Conservation (phyloP, 2,797 vertebrate genomes). For the Hippopotamyrus pictus region DNA sequence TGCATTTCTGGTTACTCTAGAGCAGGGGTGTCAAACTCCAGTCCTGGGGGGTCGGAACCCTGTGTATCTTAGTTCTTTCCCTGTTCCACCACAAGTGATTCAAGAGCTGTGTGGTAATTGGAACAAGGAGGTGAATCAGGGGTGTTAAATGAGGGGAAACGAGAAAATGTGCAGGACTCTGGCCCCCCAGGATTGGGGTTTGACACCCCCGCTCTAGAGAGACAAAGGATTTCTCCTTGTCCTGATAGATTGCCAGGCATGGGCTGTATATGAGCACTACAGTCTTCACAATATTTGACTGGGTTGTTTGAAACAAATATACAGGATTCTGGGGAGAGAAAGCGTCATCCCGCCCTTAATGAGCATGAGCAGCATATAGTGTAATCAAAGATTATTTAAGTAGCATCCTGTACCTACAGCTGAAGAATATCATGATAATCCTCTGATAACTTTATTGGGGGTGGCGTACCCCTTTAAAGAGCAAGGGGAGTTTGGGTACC, state of each 20-base stretch:
- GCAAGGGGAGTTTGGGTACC: background rate
- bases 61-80: background rate
- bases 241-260: background rate
- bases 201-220: background rate
- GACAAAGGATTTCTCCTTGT: background rate
- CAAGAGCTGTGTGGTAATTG: background rate
- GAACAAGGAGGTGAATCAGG: background rate
- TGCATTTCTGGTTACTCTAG: background rate
- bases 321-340: background rate
- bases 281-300: background rate
- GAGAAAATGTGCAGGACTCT: background rate
- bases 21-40: background rate
- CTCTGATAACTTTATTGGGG: background rate
- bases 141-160: background rate
- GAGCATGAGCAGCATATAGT: background rate
- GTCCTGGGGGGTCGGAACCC: background rate
- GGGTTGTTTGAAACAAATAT: background rate
- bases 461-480: background rate
- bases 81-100: background rate
- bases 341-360: background rate
- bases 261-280: background rate
- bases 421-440: background rate
- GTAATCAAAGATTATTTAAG: background rate
- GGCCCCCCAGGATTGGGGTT: background rate
- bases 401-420: background rate